Evolutionary conservation across 2,797 vertebrate species (phyloP), one percentile per base, ranked within the genome.

Genomic region (Schizopygopsis malacanthus): DNA sequence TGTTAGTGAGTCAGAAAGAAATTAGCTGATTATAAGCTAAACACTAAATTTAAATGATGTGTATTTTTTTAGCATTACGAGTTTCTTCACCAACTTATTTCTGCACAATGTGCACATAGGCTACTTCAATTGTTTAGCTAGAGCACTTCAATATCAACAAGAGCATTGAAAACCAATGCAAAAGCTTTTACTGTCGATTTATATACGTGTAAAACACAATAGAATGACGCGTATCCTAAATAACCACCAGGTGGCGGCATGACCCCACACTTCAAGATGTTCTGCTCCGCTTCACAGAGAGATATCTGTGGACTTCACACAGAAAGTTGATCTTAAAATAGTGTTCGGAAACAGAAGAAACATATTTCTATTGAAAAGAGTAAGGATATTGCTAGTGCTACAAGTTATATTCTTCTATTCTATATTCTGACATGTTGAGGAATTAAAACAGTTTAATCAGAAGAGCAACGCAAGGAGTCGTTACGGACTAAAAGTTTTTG

Each of bases 241-340:
- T 76, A 13, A 54, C 71, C 82, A 76, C 72, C 9, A 83, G 72
- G 9, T 41, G 82, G 72, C 56, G 45, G 13, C 3, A 67, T 76
- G 65, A 52, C 59, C 39, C 9, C 22, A 67, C 20, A 83, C 10
- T 52, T 76, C 28, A 16, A 13, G 6, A 1, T 59, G 18, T 43
- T 43, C 39, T 9, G 0, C 4, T 33, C 28, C 18, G 6, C 28
- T 37, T 2, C 5, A 69, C 2, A 61, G 4, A 9, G 20, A 22
- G 4, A 80, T 6, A 28, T 8, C 4, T 45, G 10, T 18, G 22
- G 6, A 61, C 61, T 61, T 61, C 37, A 18, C 22, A 4, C 39
- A 10, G 18, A n/a, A 37, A 37, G 10, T 63, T 47, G 0, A 22
- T 9, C 1, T 61, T 37, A 37, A 63, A 75, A 75, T 10, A 50